phyloP scores from a whole-genome alignment of 2,113 vertebrate genomes.

The Channa maculata region DNA sequence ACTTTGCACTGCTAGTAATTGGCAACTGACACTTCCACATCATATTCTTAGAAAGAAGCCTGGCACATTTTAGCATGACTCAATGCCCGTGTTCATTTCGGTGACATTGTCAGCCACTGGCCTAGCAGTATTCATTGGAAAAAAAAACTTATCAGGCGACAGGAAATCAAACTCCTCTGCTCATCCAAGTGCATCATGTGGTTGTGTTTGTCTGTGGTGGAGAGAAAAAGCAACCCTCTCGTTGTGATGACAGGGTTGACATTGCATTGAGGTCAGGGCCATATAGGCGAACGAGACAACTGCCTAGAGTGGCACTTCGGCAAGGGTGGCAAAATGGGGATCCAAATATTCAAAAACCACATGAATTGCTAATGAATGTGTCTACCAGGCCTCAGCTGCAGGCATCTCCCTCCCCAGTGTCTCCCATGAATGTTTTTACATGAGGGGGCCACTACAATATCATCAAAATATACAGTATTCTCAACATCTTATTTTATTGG shows the following conservation, averaged over 20 bases:
- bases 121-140: conserved; percentile 3
- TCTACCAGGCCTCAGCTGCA: no score
- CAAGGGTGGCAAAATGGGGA: no score
- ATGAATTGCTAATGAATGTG: no score
- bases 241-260: conserved; percentile 62
- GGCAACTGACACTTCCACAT: conserved; percentile 11
- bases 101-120: conserved; percentile 35
- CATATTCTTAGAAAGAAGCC: conserved; percentile 3
- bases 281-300: conserved; percentile 4
- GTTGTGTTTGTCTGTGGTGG: conserved; percentile 49
- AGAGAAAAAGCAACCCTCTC: conserved; percentile 42
- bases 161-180: conserved; percentile 48
- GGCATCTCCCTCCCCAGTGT: no score
- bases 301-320: no score
- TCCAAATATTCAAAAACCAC: no score
- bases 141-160: conserved; percentile 2
- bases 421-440: no score
- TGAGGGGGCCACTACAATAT: no score
- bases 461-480: no score
- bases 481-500: no score
- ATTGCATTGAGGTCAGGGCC: conserved; percentile 51
- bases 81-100: conserved; percentile 13
- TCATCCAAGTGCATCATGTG: conserved; percentile 42
- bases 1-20: background rate
- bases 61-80: conserved; percentile 4